Evolutionary conservation across 2,888 invertebrate genomes (phyloP).

Genomic region (Candidula unifasciata): DNA sequence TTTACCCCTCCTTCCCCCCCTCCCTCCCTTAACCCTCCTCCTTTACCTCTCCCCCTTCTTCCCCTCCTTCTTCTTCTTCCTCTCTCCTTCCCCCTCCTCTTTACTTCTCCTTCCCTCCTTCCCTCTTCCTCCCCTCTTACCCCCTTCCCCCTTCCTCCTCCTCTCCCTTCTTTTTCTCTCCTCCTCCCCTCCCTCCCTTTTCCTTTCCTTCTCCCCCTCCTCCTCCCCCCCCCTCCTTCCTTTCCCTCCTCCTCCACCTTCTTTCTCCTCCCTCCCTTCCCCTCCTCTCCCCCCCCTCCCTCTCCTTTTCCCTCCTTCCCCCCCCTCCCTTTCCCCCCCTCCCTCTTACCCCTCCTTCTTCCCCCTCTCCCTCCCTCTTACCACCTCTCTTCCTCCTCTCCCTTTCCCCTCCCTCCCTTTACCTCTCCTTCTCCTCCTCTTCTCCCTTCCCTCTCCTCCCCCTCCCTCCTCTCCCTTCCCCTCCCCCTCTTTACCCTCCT

Average conservation of each 20-base stretch:
- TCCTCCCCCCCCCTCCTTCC: not conserved
- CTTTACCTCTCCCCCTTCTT: too few species aligned
- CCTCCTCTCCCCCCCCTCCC: not conserved
- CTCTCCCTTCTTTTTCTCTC: not conserved
- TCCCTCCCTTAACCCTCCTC: too few species aligned
- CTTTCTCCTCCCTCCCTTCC: not conserved
- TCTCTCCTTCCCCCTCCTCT: not conserved
- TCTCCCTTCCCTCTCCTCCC: not conserved
- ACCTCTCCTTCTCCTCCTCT: too few species aligned
- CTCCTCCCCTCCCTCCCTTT: not conserved
- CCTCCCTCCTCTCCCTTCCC: not conserved
- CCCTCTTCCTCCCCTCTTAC: not conserved
- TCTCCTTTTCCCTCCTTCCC: not conserved
- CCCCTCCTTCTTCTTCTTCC: too few species aligned
- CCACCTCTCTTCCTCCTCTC: not conserved
- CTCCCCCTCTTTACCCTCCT: not conserved
- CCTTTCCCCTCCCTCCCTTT: not conserved
- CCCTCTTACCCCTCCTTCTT: too few species aligned
- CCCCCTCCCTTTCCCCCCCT: too few species aligned
- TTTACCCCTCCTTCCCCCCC: too few species aligned
- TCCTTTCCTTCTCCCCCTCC: not conserved
- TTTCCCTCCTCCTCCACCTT: not conserved
- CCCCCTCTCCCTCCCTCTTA: too few species aligned
- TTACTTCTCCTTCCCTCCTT: not conserved
- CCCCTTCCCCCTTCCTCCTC: not conserved